These are phyloP conservation scores for Azorinus chamasolen DNA, from an alignment of 2,888 invertebrate genomes.

Conservation along the genomic window DNA sequence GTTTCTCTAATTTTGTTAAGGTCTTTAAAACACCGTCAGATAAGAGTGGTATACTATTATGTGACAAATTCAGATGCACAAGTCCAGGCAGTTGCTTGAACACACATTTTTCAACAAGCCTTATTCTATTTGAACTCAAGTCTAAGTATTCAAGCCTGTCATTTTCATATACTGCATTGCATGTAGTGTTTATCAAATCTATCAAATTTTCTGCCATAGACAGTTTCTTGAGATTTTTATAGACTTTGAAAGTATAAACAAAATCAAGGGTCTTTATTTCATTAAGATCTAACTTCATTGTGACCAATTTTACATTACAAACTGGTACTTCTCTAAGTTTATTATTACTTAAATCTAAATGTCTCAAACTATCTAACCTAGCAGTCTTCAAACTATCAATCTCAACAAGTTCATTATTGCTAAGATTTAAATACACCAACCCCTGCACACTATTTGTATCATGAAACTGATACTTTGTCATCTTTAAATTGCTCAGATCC, in stretches of 20 bases:
- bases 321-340: not conserved
- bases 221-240: conserved; percentile 2
- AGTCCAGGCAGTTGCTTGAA: conserved; percentile 9
- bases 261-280: not conserved
- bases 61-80: conserved; percentile 43
- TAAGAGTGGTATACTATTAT: conserved; percentile 47
- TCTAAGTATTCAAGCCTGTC: conserved; percentile 27
- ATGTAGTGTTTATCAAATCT: not conserved
- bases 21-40: conserved; percentile 23
- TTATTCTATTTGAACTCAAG: conserved; percentile 41
- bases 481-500: too few relatives aligned
- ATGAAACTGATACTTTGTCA: too few relatives aligned
- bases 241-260: not conserved
- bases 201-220: not conserved
- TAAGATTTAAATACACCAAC: conserved; percentile 13
- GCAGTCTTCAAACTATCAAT: not conserved
- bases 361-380: conserved; percentile 8
- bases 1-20: conserved; percentile 32
- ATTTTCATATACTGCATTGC: not conserved
- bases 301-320: not conserved
- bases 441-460: too few relatives aligned
- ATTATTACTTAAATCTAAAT: conserved; percentile 22
- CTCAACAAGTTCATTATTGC: conserved; percentile 1
- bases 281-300: conserved; percentile 4
- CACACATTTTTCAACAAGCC: not conserved